A percentile compares a stretch with the other conserved stretches of the same genome.
phyloP scores from a whole-genome alignment of 2,797 vertebrate species.

The Emydoidea blandingii region DNA sequence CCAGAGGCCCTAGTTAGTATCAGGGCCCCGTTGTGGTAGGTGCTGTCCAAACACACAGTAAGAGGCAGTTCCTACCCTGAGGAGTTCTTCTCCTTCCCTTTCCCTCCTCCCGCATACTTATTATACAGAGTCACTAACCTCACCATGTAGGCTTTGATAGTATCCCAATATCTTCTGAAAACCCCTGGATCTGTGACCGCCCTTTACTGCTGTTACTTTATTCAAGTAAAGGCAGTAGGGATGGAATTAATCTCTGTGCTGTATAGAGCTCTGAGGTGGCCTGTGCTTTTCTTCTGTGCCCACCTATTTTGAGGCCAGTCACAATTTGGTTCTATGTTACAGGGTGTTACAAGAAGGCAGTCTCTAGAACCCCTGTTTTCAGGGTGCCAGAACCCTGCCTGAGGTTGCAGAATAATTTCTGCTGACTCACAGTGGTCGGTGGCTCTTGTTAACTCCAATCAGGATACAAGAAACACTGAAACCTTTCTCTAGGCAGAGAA shows the following conservation, averaged over 20 bases:
- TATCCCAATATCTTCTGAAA: background rate
- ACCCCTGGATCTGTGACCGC: background rate
- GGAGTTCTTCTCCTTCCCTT: background rate
- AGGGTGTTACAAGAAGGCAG: background rate
- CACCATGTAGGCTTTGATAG: background rate
- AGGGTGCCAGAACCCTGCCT: background rate
- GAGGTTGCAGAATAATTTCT: background rate
- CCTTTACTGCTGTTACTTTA: background rate
- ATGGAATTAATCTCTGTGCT: background rate
- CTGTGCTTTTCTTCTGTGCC: background rate
- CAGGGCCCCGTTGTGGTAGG: accelerated
- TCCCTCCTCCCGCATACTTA: background rate
- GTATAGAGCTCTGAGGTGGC: background rate
- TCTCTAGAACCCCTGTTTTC: background rate
- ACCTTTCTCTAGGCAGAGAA: background rate
- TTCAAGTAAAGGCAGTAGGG: background rate
- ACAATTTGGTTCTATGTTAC: background rate
- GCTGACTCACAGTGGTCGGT: background rate
- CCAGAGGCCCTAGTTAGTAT: background rate
- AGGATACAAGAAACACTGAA: background rate
- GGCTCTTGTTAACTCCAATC: accelerated
- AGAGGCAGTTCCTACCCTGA: background rate
- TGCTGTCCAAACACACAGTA: background rate
- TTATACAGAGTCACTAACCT: background rate
- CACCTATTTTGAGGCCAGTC: background rate